A percentile compares a stretch with the other conserved stretches of the same genome.
Conservation (phyloP, 2,113 vertebrate genomes). For the Triplophysa dalaica region DNA sequence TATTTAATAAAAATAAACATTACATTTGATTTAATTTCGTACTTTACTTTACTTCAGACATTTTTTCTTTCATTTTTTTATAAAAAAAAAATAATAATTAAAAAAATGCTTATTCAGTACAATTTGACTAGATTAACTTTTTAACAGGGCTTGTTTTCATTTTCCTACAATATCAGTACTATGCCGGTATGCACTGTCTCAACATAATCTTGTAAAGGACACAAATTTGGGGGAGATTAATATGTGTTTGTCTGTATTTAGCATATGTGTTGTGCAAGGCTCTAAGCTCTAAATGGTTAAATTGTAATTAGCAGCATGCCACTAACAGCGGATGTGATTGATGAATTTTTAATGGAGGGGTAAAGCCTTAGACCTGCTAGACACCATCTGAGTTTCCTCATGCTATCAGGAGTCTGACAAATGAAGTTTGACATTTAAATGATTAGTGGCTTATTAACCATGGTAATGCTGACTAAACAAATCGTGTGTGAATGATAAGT, state of each 20-base stretch:
- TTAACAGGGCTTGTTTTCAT: too few relatives aligned
- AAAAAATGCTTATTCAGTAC: too few relatives aligned
- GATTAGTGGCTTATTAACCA: constrained; percentile 69
- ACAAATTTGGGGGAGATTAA: not conserved
- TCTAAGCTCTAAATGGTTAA: constrained; percentile 14
- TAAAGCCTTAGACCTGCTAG: constrained; percentile 45
- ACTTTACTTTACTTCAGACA: too few relatives aligned
- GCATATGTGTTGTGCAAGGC: not conserved
- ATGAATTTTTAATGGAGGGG: constrained; percentile 37
- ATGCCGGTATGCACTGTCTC: not conserved
- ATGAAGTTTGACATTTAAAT: constrained; percentile 70
- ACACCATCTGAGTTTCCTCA: constrained; percentile 69
- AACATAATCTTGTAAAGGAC: not conserved
- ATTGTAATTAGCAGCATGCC: constrained; percentile 29
- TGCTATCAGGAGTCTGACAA: constrained; percentile 68
- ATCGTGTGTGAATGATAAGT: not conserved
- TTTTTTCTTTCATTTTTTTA: too few relatives aligned
- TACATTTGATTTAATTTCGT: too few relatives aligned
- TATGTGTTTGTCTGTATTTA: not conserved
- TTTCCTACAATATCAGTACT: not conserved
- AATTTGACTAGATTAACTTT: too few relatives aligned
- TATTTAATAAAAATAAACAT: too few relatives aligned
- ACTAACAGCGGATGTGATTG: constrained; percentile 29
- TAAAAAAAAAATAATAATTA: too few relatives aligned
- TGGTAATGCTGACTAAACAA: constrained; percentile 28